These are phyloP conservation scores for Megaleporinus macrocephalus DNA, from an alignment of 2,113 vertebrate genomes.

Conservation along the genomic window DNA sequence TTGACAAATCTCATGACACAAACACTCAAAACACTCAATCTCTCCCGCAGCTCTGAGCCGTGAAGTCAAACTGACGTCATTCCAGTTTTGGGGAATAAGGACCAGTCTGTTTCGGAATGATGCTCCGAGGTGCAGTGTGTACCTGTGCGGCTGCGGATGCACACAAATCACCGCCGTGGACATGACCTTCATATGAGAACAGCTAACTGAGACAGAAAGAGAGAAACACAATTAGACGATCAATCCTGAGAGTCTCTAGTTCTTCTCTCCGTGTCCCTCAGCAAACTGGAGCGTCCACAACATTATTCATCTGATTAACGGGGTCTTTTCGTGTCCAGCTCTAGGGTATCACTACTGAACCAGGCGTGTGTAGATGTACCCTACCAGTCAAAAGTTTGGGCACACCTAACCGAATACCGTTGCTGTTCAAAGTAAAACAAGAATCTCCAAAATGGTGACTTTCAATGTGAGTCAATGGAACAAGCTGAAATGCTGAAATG, in stretches of 20 bases:
- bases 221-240: slow-evolving; percentile 13
- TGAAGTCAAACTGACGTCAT: neutral
- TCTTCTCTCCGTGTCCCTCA: neutral
- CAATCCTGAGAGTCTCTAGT: slow-evolving; percentile 4
- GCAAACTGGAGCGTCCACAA: neutral
- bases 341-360: too few relatives aligned
- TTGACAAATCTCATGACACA: neutral
- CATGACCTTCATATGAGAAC: slow-evolving; percentile 4
- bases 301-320: neutral
- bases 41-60: neutral
- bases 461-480: too few relatives aligned
- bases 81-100: neutral
- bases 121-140: neutral
- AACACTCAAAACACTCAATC: neutral
- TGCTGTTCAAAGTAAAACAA: too few relatives aligned
- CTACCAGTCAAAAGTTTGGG: too few relatives aligned
- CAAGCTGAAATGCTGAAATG: too few relatives aligned
- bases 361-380: too few relatives aligned
- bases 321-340: neutral
- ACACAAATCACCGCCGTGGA: neutral
- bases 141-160: neutral
- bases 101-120: neutral
- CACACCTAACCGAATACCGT: too few relatives aligned
- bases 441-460: too few relatives aligned
- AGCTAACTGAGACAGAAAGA: slow-evolving; percentile 1